Evolutionary conservation across 2,888 invertebrate genomes (phyloP).

Genomic region (Geotrupes spiniger): DNA sequence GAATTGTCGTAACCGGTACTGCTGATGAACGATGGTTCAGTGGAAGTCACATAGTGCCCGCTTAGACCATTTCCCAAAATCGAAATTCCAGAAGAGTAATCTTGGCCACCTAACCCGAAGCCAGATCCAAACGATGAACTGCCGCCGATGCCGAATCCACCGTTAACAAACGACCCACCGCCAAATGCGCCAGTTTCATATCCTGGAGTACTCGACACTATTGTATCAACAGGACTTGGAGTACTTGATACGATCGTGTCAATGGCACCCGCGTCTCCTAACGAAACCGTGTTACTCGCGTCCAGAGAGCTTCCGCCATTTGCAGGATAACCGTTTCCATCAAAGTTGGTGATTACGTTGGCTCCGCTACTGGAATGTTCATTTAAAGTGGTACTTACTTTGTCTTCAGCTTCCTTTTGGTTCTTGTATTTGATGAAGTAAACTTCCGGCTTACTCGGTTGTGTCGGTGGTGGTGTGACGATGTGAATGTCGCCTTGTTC

Average conservation of each 20-base stretch:
- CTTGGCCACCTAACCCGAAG: conserved; percentile 1
- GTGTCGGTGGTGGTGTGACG: conserved; percentile 71
- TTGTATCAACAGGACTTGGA: background rate
- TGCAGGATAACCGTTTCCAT: no score
- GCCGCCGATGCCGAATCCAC: conserved; percentile 2
- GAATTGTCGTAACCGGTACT: conserved; percentile 12
- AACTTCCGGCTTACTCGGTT: conserved; percentile 83
- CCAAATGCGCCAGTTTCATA: conserved; percentile 7
- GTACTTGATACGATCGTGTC: background rate
- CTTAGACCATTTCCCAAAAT: conserved; percentile 12
- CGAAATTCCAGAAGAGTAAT: conserved; percentile 10
- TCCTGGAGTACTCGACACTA: conserved; percentile 3
- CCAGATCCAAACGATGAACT: conserved; percentile 10
- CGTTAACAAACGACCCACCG: conserved; percentile 3
- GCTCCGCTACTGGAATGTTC: conserved; percentile 19
- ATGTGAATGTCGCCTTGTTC: conserved; percentile 75
- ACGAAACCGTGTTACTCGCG: no score
- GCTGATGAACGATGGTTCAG: conserved; percentile 13
- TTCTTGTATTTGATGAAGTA: conserved; percentile 81
- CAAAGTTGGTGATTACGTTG: conserved; percentile 22
- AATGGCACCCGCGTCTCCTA: no score
- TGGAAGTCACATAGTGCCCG: conserved; percentile 16
- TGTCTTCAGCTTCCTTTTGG: conserved; percentile 32
- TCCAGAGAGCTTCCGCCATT: no score
- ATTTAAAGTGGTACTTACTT: conserved; percentile 22